Base-by-base conservation (phyloP, 2,888 invertebrate genomes). In the Stegana nigrithorax region DNA sequence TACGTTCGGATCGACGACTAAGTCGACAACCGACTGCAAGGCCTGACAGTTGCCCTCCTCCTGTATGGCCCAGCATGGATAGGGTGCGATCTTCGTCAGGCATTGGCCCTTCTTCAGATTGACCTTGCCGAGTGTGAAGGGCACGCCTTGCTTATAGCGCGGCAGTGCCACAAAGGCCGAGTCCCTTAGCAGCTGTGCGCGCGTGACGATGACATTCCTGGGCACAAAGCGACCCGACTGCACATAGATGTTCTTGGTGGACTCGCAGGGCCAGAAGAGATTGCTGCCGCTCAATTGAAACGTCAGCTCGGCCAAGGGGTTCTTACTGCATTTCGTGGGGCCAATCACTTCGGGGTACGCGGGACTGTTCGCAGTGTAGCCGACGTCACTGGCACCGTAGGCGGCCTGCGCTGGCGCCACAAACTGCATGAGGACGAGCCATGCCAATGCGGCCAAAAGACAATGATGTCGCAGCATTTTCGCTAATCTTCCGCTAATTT, bases 41-140 rank as follows among this genome's bases (percentile, higher is more conserved):
- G 91, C 91, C 73, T 88, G 88, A 78, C 91, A 90, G 83, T 89
- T 89, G 44, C 89, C 90, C 86, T 91, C 91, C 84, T 91, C 92
- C 84, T 92, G 91, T 75, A 89, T 87, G 64, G 88, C 87, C 90
- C 91, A 91, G 83, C 88, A 89, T 60, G 90, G 91, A 87, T 89
- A 91, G 17, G 91, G 91, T 70, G 87, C 86, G 71, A 89, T 87
- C 73, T 84, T 83, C 1, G 89, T 85, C 57, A 87, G 80, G 67
- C 88, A 88, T 32, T 87, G 85, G 59, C 86, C 87, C 61, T 83
- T 83, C 69, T 86, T 88, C 67, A 89, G 79, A n/a, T 86, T 85
- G 36, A 90, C 85, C 67, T 84, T 87, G 19, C 88, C 90, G 44
- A 90, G 78, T 1, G 90, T 90, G 58, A 88, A 87, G 7, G 90